These are phyloP conservation scores for Vulpes vulpes DNA, from an alignment of 2,113 vertebrate species.

Conservation along the genomic window DNA sequence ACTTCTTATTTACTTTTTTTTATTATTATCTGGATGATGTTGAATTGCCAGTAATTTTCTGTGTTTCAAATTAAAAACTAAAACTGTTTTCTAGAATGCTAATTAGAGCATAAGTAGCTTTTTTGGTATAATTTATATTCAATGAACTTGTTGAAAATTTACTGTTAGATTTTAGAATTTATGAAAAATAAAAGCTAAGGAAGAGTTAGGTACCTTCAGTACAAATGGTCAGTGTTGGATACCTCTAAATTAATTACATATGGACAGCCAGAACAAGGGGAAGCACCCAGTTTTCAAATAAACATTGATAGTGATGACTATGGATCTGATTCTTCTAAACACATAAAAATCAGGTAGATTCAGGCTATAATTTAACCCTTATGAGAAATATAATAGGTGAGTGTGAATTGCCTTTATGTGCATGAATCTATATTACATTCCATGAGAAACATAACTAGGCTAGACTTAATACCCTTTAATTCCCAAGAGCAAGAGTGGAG, in stretches of 20 bases:
- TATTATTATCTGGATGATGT: background rate
- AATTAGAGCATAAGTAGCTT: background rate
- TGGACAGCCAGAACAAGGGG: background rate
- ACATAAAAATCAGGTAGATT: background rate
- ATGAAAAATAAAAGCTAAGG: background rate
- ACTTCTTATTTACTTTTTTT: background rate
- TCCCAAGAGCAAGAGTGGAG: background rate
- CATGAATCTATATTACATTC: background rate
- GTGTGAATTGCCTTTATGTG: background rate
- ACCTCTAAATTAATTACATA: background rate
- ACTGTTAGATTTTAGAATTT: background rate
- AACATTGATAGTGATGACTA: background rate
- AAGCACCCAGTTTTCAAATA: background rate
- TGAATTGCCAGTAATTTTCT: background rate
- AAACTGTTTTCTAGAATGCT: slow-evolving; percentile 19
- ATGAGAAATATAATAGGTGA: background rate
- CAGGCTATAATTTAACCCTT: background rate
- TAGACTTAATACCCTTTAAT: background rate
- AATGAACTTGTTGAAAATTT: background rate
- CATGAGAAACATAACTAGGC: background rate
- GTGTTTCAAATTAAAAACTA: background rate
- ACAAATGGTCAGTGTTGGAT: background rate
- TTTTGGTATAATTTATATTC: background rate
- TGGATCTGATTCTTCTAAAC: background rate
- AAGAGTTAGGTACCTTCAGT: background rate